These are phyloP conservation scores for Lepus townsendii DNA, from an alignment of 2,797 vertebrate genomes.

Conservation along the genomic window DNA sequence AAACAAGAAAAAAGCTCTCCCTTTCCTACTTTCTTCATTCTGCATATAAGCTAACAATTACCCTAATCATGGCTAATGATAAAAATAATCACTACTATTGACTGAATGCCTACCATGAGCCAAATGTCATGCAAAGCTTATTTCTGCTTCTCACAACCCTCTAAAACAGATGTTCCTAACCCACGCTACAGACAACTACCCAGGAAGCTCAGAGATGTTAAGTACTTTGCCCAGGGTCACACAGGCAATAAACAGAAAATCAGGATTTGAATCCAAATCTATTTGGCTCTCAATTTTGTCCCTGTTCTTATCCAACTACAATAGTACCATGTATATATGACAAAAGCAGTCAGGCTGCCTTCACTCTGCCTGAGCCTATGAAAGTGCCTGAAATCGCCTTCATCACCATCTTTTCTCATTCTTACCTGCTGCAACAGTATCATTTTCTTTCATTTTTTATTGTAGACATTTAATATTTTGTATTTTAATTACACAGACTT, in stretches of 20 bases:
- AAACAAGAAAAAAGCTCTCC: not conserved
- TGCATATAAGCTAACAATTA: not conserved
- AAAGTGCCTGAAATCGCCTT: not conserved
- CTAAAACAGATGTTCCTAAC: not conserved
- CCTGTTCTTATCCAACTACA: not conserved
- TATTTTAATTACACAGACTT: not conserved
- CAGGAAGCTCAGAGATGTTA: not conserved
- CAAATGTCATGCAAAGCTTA: not conserved
- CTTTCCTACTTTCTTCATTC: not conserved
- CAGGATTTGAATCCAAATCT: not conserved
- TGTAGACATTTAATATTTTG: constrained; percentile 26
- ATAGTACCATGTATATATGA: not conserved
- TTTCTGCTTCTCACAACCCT: not conserved
- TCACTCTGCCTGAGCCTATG: not conserved
- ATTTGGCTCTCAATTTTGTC: not conserved
- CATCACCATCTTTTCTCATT: not conserved
- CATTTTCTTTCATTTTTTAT: constrained; percentile 1
- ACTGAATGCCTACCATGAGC: not conserved
- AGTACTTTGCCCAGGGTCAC: not conserved
- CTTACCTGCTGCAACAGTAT: not conserved
- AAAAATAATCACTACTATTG: constrained; percentile 2
- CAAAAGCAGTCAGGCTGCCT: not conserved
- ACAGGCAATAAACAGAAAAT: not conserved
- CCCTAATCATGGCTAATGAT: not conserved
- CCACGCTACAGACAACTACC: not conserved